Percentiles rank a stretch among this genome's conserved stretches.
Conservation (phyloP, 2,888 invertebrate genomes). For the Nymphalis c-album region DNA sequence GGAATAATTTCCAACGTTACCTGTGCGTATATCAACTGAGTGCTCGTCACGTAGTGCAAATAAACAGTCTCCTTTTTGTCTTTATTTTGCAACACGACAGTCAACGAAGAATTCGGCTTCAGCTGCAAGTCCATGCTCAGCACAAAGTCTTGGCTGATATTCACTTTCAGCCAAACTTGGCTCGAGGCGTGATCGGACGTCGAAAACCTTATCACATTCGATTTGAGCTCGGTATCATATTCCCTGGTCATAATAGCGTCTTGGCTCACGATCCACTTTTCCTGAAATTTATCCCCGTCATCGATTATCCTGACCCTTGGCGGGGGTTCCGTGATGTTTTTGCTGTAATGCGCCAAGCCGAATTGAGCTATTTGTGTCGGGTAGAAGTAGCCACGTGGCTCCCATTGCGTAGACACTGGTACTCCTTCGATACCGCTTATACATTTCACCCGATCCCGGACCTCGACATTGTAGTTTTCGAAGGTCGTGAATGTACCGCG, state of each 20-base stretch:
- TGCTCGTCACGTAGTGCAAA: slow-evolving; percentile 91
- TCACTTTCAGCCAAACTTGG: slow-evolving; percentile 84
- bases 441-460: slow-evolving; percentile 96
- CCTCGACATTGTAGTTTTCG: slow-evolving; percentile 98
- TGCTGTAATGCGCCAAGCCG: slow-evolving; percentile 98
- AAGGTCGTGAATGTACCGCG: slow-evolving; percentile 97
- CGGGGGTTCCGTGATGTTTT: slow-evolving; percentile 92
- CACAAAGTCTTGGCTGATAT: slow-evolving; percentile 84
- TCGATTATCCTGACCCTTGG: slow-evolving; percentile 87
- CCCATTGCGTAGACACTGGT: slow-evolving; percentile 98
- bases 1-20: slow-evolving; percentile 65
- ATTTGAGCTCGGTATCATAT: slow-evolving; percentile 81
- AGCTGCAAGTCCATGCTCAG: slow-evolving; percentile 87
- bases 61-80: slow-evolving; percentile 89
- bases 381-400: slow-evolving; percentile 96
- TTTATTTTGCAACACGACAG: slow-evolving; percentile 87
- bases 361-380: slow-evolving; percentile 99
- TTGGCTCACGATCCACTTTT: slow-evolving; percentile 88
- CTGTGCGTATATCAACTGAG: slow-evolving; percentile 86
- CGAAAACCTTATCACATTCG: slow-evolving; percentile 86
- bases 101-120: slow-evolving; percentile 90
- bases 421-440: slow-evolving; percentile 96
- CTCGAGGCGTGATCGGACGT: slow-evolving; percentile 86
- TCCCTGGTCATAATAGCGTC: slow-evolving; percentile 84
- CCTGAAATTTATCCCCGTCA: slow-evolving; percentile 85